Conservation (phyloP, 2,797 vertebrate species). For the Alosa sapidissima region DNA sequence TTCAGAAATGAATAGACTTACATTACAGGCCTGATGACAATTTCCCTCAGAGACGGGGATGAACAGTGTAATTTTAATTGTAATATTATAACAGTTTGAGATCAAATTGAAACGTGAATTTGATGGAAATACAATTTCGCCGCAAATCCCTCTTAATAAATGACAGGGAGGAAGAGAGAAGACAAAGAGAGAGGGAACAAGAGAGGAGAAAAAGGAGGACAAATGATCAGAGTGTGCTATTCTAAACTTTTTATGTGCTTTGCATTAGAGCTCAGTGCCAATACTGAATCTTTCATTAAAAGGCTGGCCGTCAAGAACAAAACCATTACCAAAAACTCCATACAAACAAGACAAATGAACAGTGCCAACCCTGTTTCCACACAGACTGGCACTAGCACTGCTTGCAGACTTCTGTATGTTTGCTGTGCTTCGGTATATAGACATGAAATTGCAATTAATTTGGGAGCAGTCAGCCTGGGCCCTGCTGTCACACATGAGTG, state of each 20-base stretch:
- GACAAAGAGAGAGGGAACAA: background rate
- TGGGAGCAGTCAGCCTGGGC: conserved; percentile 58
- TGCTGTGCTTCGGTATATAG: conserved; percentile 33
- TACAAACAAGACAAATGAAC: background rate
- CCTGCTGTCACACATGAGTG: conserved; percentile 72
- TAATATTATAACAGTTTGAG: conserved; percentile 46
- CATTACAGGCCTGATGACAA: conserved; percentile 54
- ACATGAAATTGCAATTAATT: conserved; percentile 77
- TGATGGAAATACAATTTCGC: conserved; percentile 22
- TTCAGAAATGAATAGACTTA: conserved; percentile 48
- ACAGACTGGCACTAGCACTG: background rate
- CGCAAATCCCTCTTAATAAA: background rate
- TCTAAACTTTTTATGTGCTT: background rate
- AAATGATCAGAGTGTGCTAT: background rate
- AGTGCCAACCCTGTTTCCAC: background rate
- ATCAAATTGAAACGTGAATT: conserved; percentile 54
- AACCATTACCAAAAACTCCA: background rate
- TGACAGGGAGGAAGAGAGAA: background rate
- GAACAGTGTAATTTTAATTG: conserved; percentile 28
- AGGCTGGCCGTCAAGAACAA: background rate
- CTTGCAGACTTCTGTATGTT: conserved; percentile 9
- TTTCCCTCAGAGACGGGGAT: conserved; percentile 42
- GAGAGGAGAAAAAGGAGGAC: background rate
- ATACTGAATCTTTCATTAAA: background rate
- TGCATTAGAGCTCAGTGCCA: background rate